Percentiles rank a stretch among this genome's conserved stretches.
These are phyloP conservation scores for Rhadina sibilatrix DNA, from an alignment of 2,113 vertebrate genomes.

Conservation along the genomic window DNA sequence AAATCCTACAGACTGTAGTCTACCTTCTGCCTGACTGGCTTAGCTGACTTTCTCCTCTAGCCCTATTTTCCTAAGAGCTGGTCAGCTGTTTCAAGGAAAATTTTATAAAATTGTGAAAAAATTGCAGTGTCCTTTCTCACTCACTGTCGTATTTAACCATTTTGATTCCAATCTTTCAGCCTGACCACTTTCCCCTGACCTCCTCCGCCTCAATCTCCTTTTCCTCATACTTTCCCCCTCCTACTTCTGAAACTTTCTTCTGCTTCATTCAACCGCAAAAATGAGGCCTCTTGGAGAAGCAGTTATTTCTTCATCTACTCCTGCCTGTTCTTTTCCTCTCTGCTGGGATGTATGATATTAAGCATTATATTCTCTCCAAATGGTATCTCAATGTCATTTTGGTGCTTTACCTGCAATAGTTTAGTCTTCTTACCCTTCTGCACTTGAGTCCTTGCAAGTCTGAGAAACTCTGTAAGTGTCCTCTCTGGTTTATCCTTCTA, in stretches of 20 bases:
- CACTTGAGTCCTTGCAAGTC: background rate
- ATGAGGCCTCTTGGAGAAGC: background rate
- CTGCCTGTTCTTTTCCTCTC: background rate
- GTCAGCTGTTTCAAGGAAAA: background rate
- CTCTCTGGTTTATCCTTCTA: background rate
- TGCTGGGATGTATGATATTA: background rate
- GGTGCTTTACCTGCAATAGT: background rate
- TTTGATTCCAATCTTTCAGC: background rate
- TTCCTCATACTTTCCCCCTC: background rate
- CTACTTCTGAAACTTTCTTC: background rate
- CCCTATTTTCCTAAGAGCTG: background rate
- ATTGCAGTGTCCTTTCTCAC: background rate
- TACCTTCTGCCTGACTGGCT: background rate
- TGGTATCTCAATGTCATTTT: background rate
- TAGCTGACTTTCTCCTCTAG: background rate
- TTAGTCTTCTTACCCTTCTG: background rate
- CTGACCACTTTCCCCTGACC: background rate
- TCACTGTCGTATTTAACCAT: background rate
- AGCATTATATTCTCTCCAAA: background rate
- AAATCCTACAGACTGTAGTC: background rate
- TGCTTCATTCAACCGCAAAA: background rate
- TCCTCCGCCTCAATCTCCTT: background rate
- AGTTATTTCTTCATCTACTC: background rate
- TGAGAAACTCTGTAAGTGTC: background rate
- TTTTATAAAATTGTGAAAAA: background rate